Evolutionary conservation across 30 jellyfish, hydroid and myxozoan genomes (phyloP).

Genomic region (Chironex yamaguchii): DNA sequence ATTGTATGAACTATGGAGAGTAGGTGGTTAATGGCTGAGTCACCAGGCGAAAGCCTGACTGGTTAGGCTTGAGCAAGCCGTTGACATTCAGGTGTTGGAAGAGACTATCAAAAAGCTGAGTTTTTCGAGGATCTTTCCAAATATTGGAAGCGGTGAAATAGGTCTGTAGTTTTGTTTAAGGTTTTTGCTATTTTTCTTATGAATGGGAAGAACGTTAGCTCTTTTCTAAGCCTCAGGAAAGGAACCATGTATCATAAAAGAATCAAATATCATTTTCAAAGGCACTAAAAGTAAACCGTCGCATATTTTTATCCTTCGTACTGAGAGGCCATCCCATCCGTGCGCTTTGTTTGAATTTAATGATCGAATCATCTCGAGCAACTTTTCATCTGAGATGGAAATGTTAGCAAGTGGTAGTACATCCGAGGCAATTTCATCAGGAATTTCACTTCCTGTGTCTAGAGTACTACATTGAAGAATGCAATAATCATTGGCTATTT

Average conservation of each 20-base stretch:
- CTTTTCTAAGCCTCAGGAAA: conserved; percentile 61
- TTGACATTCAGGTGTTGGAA: conserved; percentile 14
- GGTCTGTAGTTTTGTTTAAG: conserved; percentile 29
- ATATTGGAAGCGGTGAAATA: conserved; percentile 49
- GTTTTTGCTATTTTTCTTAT: conserved; percentile 29
- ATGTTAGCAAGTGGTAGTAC: too few species aligned
- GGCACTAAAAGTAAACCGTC: conserved; percentile 69
- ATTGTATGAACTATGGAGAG: conserved; percentile 17
- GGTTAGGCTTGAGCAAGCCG: conserved; percentile 5
- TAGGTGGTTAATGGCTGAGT: conserved; percentile 38
- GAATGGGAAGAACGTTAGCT: conserved; percentile 73
- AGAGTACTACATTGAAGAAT: conserved; percentile 50
- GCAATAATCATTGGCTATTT: conserved; percentile 17
- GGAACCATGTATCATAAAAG: conserved; percentile 39
- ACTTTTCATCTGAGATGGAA: too few species aligned
- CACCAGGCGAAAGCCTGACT: conserved; percentile 33
- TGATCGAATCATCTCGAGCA: conserved; percentile 41
- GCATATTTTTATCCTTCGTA: conserved; percentile 68
- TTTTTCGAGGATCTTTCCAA: conserved; percentile 45
- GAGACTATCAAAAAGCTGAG: conserved; percentile 29
- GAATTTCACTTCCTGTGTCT: conserved; percentile 58
- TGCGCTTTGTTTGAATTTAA: conserved; percentile 62
- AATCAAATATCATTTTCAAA: conserved; percentile 47
- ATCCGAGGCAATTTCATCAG: conserved; percentile 27
- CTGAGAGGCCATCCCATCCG: conserved; percentile 72